Evolutionary conservation across 2,113 vertebrate genomes (phyloP), one percentile per base, ranked within the genome.

Genomic region (Chelonoidis abingdonii): DNA sequence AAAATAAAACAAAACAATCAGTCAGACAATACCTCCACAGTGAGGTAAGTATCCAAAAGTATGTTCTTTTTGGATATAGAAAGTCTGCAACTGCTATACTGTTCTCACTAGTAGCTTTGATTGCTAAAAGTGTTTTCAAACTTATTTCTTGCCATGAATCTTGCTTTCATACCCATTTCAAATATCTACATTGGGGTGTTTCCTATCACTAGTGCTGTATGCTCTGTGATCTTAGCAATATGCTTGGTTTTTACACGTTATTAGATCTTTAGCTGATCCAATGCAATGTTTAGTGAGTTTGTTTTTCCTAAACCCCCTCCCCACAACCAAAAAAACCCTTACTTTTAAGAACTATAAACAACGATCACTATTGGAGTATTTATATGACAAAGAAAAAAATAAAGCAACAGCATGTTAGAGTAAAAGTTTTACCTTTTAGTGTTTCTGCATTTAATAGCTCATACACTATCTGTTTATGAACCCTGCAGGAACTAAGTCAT

Each of bases 21-120:
- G 14, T 50, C 50, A 50, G 14, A 50, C 50, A 16, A 50, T 69
- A 38, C 35, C 17, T n/a, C 31, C 7, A 17, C 65, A 69, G 19
- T 10, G 35, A 38, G 25, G n/a, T 75, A 75, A 41, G 16, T 69
- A 10, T 7, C 6, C 10, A 53, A 53, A 92, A 80, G 27, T 80
- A 87, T 16, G 24, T 25, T 2, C 52, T 54, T 29, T 49, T 16
- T 49, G 13, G 24, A 72, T 49, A 16, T 5, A 83, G 84, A 54
- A 84, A 44, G 25, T 12, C 27, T 41, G 27, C 53, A 93, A 83
- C 6, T 1, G 52, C 22, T 54, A 0, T 3, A 1, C 47, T 49
- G 47, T 35, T 57, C 11, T 59, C 10, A 3, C n/a, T 80, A 91
- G 14, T 76, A 50, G 1, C 1, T 8, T 69, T 65, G 29, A 17